phyloP scores from a whole-genome alignment of 2,888 invertebrate genomes.

The Drosophila pegasa region DNA sequence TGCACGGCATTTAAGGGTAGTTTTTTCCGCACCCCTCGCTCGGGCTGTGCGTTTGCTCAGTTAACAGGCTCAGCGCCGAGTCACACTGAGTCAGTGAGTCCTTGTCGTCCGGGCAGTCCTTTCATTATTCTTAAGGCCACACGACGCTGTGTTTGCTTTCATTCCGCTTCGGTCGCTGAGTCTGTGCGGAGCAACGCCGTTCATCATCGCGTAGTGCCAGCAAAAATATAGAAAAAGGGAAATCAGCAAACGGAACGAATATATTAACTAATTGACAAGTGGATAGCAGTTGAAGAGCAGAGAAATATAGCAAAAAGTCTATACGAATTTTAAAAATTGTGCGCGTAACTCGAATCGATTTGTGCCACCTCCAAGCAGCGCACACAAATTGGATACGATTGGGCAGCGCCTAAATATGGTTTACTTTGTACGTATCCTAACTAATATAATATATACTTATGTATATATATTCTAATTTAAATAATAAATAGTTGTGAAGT shows the following conservation, averaged over 20 bases:
- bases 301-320: no score
- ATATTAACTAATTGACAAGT: slow-evolving; percentile 53
- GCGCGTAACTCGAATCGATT: slow-evolving; percentile 17
- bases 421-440: slow-evolving; percentile 82
- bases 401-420: slow-evolving; percentile 82
- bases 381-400: slow-evolving; percentile 71
- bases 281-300: no score
- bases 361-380: slow-evolving; percentile 15
- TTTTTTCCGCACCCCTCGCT: slow-evolving; percentile 41
- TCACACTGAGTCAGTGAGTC: slow-evolving; percentile 21
- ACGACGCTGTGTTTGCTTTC: slow-evolving; percentile 70
- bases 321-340: slow-evolving; percentile 6
- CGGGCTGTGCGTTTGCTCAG: slow-evolving; percentile 53
- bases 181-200: slow-evolving; percentile 72
- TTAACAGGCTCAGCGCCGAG: slow-evolving; percentile 59
- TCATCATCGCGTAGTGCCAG: slow-evolving; percentile 38
- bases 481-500: neutral
- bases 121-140: slow-evolving; percentile 82
- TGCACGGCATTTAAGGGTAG: slow-evolving; percentile 34
- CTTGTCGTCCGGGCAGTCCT: slow-evolving; percentile 48
- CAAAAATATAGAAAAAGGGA: slow-evolving; percentile 4
- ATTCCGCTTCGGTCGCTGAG: slow-evolving; percentile 83
- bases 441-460: neutral
- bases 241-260: slow-evolving; percentile 2
- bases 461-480: neutral